These are phyloP conservation scores for Tipula lateralis DNA, from an alignment of 2,888 invertebrate species.

Conservation along the genomic window DNA sequence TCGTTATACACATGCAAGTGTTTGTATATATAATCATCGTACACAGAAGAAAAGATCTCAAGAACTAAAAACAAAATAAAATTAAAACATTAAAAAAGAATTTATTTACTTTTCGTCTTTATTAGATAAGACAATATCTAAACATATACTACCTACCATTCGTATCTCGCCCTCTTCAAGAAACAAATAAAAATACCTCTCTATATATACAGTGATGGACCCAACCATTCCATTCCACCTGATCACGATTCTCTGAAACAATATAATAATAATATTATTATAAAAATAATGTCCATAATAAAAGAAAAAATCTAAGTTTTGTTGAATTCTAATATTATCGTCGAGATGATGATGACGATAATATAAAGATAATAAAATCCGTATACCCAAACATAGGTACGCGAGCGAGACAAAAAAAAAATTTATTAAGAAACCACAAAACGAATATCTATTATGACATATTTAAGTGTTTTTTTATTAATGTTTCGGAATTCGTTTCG, in stretches of 20 bases:
- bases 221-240: neutral
- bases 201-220: too few relatives aligned
- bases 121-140: neutral
- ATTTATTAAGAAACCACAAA: neutral
- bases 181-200: neutral
- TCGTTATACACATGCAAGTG: neutral
- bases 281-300: neutral
- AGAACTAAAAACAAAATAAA: neutral
- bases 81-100: neutral
- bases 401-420: neutral
- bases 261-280: neutral
- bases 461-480: conserved; percentile 24
- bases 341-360: neutral
- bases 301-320: neutral
- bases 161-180: neutral
- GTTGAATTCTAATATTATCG: neutral
- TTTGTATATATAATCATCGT: neutral
- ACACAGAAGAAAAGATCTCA: neutral
- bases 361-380: conserved; percentile 3
- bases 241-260: neutral
- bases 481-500: neutral
- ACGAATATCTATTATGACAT: neutral
- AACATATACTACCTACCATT: neutral
- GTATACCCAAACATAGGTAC: too few relatives aligned
- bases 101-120: neutral